A percentile compares a stretch with the other conserved stretches of the same genome.
Evolutionary conservation across 2,888 invertebrate species (phyloP).

Genomic region (Plebejus argus): DNA sequence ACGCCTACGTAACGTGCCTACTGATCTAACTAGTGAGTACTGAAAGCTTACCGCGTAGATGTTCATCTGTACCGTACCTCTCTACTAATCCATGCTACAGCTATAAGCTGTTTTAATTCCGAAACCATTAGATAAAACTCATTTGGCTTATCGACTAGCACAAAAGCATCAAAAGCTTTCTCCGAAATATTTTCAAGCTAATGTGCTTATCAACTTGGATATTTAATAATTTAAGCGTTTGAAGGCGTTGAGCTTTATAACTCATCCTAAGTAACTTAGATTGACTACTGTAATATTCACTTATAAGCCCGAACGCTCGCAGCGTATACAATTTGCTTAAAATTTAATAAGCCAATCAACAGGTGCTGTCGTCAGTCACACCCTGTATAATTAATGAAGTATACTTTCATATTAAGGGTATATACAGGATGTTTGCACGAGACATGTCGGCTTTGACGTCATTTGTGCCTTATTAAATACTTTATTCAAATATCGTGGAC

Average conservation of each 20-base stretch:
- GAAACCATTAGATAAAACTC: background rate
- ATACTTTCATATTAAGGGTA: conserved; percentile 14
- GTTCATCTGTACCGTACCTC: background rate
- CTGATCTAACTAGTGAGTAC: background rate
- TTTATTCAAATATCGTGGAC: background rate
- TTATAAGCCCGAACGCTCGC: conserved; percentile 2
- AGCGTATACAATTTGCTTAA: conserved; percentile 10
- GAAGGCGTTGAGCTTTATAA: conserved; percentile 2
- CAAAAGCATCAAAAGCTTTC: background rate
- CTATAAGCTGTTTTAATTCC: background rate
- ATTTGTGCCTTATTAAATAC: background rate
- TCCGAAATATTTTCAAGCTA: background rate
- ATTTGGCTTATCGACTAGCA: conserved; percentile 2
- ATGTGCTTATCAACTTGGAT: background rate
- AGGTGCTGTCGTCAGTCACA: conserved; percentile 25
- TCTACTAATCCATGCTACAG: background rate
- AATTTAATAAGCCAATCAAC: conserved; percentile 28
- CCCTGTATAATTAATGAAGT: conserved; percentile 20
- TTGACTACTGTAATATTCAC: conserved; percentile 28
- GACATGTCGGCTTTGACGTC: conserved; percentile 2
- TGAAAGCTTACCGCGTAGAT: background rate
- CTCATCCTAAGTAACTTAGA: background rate
- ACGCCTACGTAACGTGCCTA: too few relatives aligned
- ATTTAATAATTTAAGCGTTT: conserved; percentile 13
- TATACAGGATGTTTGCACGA: conserved; percentile 1